These are phyloP conservation scores for Cairina moschata DNA, from an alignment of 2,113 vertebrate species.

Conservation along the genomic window DNA sequence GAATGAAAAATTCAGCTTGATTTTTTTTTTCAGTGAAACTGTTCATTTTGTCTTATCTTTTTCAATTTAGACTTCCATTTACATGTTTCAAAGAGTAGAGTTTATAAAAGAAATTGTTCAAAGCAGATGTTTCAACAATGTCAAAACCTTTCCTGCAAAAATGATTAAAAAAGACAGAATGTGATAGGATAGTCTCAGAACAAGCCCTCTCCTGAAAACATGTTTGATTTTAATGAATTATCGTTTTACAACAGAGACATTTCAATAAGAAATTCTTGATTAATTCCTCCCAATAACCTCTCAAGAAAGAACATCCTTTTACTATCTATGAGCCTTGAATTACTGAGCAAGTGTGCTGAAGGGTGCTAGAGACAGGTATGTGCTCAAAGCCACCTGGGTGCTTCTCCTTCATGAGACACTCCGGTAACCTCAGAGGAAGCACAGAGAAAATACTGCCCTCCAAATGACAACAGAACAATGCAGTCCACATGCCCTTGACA, in stretches of 20 bases:
- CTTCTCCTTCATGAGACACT: background rate
- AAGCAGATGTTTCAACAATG: slow-evolving; percentile 13
- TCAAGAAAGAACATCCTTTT: background rate
- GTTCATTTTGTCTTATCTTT: background rate
- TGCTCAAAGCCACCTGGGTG: slow-evolving; percentile 7
- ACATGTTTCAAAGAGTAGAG: background rate
- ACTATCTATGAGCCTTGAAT: background rate
- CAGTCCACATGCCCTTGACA: background rate
- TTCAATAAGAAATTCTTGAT: slow-evolving; percentile 2
- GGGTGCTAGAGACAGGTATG: slow-evolving; percentile 16
- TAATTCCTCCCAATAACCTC: background rate
- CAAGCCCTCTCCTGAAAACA: background rate
- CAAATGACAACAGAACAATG: background rate
- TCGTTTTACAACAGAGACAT: background rate
- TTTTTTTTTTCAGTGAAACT: background rate
- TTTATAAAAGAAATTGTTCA: slow-evolving; percentile 3
- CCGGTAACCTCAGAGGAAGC: background rate
- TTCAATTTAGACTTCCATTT: background rate
- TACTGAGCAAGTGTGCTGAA: background rate
- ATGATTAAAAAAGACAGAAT: background rate
- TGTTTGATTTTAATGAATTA: background rate
- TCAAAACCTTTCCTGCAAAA: slow-evolving; percentile 22
- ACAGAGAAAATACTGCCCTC: background rate
- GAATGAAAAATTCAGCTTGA: background rate
- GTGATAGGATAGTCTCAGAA: background rate